Evolutionary conservation across 2,797 vertebrate species (phyloP), one percentile per base, ranked within the genome.

Genomic region (Varecia variegata): DNA sequence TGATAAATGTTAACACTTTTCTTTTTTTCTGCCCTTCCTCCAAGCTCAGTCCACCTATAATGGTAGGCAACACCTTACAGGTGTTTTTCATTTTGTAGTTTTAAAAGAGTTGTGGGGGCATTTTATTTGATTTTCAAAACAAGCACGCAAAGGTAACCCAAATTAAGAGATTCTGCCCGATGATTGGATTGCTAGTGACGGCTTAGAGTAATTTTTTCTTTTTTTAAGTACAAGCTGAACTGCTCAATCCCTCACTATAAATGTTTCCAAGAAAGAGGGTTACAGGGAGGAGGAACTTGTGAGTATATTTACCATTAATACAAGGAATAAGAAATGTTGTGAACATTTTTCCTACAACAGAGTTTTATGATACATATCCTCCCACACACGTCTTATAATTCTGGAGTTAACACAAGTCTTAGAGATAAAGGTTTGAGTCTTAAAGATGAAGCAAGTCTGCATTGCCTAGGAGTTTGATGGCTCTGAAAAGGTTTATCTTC

Each of bases 401-500:
- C 54, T 62, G 4, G 58, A 71, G 40, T 47, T 81, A 88, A 71
- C 45, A 13, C 0, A 74, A 81, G 80, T 79, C 90, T 82, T 60
- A 25, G 58, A 54, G 9, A 83, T 87, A 77, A 76, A 94, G 62
- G 1, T 60, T 89, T 68, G 80, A 60, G 56, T 47, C 73, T 90
- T 93, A 86, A 86, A 91, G 82, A 92, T 65, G 32, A 76, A 60
- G 58, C 21, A n/a, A 77, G 3, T 79, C 32, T 77, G 5, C 18
- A 1, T 30, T 67, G 40, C 89, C 68, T 21, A 79, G 80, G 76
- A 50, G 21, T 90, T n/a, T 58, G 8, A 38, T 71, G 15, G 47
- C 60, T 87, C 32, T 43, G 21, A 67, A 83, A 88, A 93, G n/a
- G 20, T 88, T 87, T 60, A 20, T 87, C 67, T 81, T 92, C 65